Evolutionary conservation across 2,888 invertebrate species (phyloP).

Genomic region (Lasioglossum calceatum): DNA sequence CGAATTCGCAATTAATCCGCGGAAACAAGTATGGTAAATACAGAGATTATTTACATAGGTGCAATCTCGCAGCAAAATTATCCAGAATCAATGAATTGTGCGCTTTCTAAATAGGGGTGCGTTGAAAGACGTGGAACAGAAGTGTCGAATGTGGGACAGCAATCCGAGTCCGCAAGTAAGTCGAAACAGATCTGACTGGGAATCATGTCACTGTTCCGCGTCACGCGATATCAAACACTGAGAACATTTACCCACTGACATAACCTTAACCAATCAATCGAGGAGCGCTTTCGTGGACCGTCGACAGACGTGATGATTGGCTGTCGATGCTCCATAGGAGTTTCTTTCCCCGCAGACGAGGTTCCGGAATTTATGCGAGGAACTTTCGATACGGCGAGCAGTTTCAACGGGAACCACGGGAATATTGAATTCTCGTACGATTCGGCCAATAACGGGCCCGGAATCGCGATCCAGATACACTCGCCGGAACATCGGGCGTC

Average conservation of each 20-base stretch:
- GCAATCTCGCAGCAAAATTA: neutral
- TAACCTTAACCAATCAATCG: slow-evolving; percentile 1
- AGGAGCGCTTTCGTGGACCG: neutral
- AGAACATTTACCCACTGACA: neutral
- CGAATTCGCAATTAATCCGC: neutral
- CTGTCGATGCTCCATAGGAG: neutral
- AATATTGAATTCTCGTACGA: slow-evolving; percentile 75
- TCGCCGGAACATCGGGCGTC: slow-evolving; percentile 28
- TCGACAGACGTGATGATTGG: neutral
- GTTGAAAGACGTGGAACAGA: neutral
- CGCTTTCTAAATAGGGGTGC: neutral
- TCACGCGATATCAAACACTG: slow-evolving; percentile 17
- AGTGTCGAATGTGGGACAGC: neutral
- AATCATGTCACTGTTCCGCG: neutral
- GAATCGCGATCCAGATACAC: slow-evolving; percentile 13
- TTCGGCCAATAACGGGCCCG: slow-evolving; percentile 47
- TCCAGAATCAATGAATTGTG: slow-evolving; percentile 18
- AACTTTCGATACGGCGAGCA: slow-evolving; percentile 66
- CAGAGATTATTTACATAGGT: neutral
- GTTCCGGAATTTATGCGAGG: slow-evolving; percentile 67
- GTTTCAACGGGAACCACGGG: slow-evolving; percentile 61
- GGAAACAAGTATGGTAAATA: neutral
- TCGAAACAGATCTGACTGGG: neutral
- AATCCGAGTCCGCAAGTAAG: slow-evolving; percentile 9
- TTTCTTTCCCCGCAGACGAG: neutral